Percentiles rank a stretch among this genome's conserved stretches.
Evolutionary conservation across 2,113 vertebrate species (phyloP).

Genomic region (Pantherophis guttatus): DNA sequence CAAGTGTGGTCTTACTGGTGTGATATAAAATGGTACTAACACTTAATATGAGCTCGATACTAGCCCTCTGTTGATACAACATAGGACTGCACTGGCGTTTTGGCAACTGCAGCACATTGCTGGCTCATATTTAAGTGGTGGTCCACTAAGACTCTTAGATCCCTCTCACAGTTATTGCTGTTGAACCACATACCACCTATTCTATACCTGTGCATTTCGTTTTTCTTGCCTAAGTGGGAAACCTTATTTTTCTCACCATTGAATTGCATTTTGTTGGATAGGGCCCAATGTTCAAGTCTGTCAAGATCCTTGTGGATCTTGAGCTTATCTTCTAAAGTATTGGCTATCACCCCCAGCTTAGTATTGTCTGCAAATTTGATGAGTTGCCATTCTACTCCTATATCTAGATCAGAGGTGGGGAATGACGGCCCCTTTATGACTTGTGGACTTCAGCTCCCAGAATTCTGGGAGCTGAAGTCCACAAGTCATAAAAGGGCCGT

Average conservation of each 20-base stretch:
- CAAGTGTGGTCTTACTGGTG: neutral
- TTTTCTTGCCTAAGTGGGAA: neutral
- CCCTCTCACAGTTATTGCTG: neutral
- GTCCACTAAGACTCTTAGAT: neutral
- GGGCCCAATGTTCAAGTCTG: no score
- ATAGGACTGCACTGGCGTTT: neutral
- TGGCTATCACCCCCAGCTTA: neutral
- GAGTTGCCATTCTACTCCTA: neutral
- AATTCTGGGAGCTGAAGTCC: neutral
- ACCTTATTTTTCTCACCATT: neutral
- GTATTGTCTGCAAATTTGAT: neutral
- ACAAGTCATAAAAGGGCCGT: neutral
- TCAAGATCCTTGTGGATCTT: neutral
- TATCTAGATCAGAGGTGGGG: neutral
- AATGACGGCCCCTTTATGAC: neutral
- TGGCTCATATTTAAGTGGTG: neutral
- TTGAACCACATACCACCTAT: neutral
- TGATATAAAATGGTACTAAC: neutral
- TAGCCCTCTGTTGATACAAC: neutral
- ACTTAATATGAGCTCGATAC: neutral
- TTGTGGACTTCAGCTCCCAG: no score
- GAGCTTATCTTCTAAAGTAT: neutral
- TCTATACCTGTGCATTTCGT: neutral
- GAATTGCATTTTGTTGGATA: neutral
- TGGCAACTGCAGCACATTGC: neutral